Evolutionary conservation across 2,888 invertebrate genomes (phyloP), one percentile per base, ranked within the genome.

Genomic region (Cheilosia pagana): DNA sequence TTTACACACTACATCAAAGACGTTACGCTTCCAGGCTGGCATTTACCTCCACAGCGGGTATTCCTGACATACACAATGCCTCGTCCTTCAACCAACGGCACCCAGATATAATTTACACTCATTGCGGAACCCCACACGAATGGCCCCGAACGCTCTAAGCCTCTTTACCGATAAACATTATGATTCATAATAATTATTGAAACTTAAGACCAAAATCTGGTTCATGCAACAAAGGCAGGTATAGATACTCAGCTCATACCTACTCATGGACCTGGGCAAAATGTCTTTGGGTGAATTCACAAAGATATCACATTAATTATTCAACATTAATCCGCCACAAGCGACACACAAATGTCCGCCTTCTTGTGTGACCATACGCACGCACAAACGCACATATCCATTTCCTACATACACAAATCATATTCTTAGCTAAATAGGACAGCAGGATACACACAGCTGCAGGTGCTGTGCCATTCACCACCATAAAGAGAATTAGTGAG

Each of bases 401-500:
- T n/a, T 39, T 5, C 21, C 19, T 35, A 1, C 28, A 28, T 39
- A 57, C 71, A 82, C 72, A 78, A 79, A 79, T 83, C 72, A 79
- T 79, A 68, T 79, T 74, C 62, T 41, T 23, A 59, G 57, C 23
- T 50, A 65, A 81, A 71, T 31, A 63, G 82, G 78, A 83, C 63
- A 72, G 65, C 62, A 74, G 62, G 53, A 70, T 50, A 72, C 50
- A 59, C 31, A 74, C 55, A 70, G 65, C 81, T 67, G 52, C 74
- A 78, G 75, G 74, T 75, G 68, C 35, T 76, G 60, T 76, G 35
- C 85, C 55, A 79, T 55, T 85, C 75, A 85, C 85, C 81, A 85
- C 70, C 55, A 50, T 85, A 85, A 79, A 76, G 85, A 79, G 75
- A 85, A 85, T 85, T 85, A 81, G 81, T 85, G 60, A 81, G 81